Evolutionary conservation across 2,888 invertebrate genomes (phyloP).

Genomic region (Caenorhabditis drosophilae): DNA sequence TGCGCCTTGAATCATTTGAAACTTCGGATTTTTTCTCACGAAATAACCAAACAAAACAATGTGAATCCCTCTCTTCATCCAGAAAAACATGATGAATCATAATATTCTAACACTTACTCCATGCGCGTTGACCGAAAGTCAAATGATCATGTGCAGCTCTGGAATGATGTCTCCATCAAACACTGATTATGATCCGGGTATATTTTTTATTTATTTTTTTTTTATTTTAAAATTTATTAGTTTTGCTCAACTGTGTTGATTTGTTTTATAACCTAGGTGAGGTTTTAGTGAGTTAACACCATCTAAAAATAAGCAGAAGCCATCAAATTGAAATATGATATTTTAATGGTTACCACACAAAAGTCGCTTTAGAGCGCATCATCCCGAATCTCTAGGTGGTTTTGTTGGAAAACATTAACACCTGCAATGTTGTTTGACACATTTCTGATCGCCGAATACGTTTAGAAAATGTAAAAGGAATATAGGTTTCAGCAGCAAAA

Average conservation of each 20-base stretch:
- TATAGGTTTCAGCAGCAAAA: too few relatives aligned
- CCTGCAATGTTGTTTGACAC: not conserved
- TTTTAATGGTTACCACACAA: constrained; percentile 36
- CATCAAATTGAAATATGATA: constrained; percentile 39
- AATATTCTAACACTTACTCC: constrained; percentile 28
- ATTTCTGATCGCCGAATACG: too few relatives aligned
- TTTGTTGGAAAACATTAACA: constrained; percentile 3
- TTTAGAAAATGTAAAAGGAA: too few relatives aligned
- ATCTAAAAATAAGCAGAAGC: too few relatives aligned
- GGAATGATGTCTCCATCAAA: constrained; percentile 24
- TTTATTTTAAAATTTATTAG: not conserved
- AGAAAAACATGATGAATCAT: constrained; percentile 26
- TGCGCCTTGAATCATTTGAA: too few relatives aligned
- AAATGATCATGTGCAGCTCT: constrained; percentile 34
- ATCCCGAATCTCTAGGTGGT: constrained; percentile 30
- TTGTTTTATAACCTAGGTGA: too few relatives aligned
- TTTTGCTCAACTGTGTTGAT: too few relatives aligned
- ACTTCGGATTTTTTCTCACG: too few relatives aligned
- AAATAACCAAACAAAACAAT: too few relatives aligned
- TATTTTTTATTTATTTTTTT: constrained; percentile 1
- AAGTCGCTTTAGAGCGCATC: constrained; percentile 16
- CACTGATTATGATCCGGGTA: constrained; percentile 11
- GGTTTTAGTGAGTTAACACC: not conserved
- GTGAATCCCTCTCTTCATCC: too few relatives aligned
- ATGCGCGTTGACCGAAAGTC: constrained; percentile 29